phyloP scores from a whole-genome alignment of 2,888 invertebrate genomes.

The Folsomia manolachei region DNA sequence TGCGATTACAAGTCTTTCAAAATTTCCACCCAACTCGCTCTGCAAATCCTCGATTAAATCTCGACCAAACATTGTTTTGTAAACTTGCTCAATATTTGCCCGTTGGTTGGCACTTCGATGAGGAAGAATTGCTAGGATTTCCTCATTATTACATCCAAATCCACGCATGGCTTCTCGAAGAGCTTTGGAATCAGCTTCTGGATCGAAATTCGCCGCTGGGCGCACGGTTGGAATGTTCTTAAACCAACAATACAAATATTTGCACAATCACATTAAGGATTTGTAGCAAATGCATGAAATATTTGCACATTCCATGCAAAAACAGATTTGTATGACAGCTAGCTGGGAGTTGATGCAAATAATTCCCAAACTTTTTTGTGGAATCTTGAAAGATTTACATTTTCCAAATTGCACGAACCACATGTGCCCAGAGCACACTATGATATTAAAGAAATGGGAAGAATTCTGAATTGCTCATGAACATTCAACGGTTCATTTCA shows the following conservation, averaged over 20 bases:
- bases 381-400: not conserved
- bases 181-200: slow-evolving; percentile 46
- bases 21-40: slow-evolving; percentile 56
- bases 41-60: slow-evolving; percentile 53
- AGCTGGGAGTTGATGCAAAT: too few species aligned
- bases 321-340: too few species aligned
- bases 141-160: slow-evolving; percentile 49
- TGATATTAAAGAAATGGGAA: too few species aligned
- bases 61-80: slow-evolving; percentile 48
- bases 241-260: not conserved
- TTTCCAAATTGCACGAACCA: not conserved
- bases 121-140: slow-evolving; percentile 42
- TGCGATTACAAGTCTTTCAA: slow-evolving; percentile 56
- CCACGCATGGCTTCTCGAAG: slow-evolving; percentile 48
- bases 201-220: slow-evolving; percentile 36
- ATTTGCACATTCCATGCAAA: too few species aligned
- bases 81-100: slow-evolving; percentile 41
- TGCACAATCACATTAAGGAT: not conserved
- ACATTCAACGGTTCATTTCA: too few species aligned
- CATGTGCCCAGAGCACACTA: not conserved
- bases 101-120: slow-evolving; percentile 46
- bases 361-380: not conserved
- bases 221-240: slow-evolving; percentile 47
- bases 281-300: not conserved
- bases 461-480: too few species aligned